Evolutionary conservation across 2,113 vertebrate species (phyloP), one percentile per base, ranked within the genome.

Genomic region (Grammomys dolichurus): DNA sequence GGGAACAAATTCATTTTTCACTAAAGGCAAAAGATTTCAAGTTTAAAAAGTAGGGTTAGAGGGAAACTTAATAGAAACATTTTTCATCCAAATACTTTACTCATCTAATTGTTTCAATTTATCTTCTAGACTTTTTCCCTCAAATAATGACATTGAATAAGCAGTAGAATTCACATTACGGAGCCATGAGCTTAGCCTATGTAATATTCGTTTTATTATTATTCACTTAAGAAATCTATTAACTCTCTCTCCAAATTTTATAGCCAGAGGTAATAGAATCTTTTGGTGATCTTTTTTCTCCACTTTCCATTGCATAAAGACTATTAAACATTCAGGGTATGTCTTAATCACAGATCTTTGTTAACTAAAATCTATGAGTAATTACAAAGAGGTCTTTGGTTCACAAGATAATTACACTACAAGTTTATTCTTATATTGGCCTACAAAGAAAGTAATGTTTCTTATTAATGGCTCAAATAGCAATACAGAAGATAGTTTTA

Each of bases 261-360:
- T n/a, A 69, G 81, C 77, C 81, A 96, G 90, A 88, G 93, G 65
- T 31, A 87, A 96, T 54, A 76, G 20, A 92, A 95, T 54, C 84
- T 26, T 54, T 54, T 90, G 88, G 90, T 73, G 33, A 60, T 20
- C 26, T 60, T 96, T 67, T 93, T 36, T 24, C n/a, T 89, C 54
- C 69, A 4, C 24, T 33, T 9, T 4, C 12, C 36, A 73, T 76
- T 95, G 93, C 75, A 93, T 33, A 96, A 93, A 93, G 19, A 87
- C 0, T 17, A 78, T 65, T 87, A 70, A 96, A 91, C 11, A 95
- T 69, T 86, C 88, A 78, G 51, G 33, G 60, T 95, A 88, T 82
- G n/a, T 90, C 96, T 98, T 98, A 95, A 98, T 98, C 95, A 92
- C 90, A 97, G 31, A 94, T 97, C 80, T 95, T 94, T 89, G 72